Evolutionary conservation across 2,113 vertebrate genomes (phyloP).

Genomic region (Solenodon paradoxus): DNA sequence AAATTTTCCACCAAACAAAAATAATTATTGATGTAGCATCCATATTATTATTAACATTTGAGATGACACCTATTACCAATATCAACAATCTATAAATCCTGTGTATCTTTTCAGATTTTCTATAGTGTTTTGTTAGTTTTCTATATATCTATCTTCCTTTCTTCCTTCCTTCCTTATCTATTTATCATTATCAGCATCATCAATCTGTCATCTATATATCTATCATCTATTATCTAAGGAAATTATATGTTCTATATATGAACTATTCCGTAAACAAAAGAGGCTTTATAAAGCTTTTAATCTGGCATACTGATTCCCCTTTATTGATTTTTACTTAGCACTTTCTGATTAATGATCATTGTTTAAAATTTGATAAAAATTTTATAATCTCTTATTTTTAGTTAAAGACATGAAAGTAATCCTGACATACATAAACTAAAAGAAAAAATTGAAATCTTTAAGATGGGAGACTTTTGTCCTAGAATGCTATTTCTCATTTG

Average conservation of each 20-base stretch:
- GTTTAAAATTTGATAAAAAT: neutral
- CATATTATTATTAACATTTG: neutral
- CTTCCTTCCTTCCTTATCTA: too few relatives aligned
- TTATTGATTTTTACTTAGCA: neutral
- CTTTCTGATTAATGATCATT: neutral
- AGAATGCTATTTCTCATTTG: neutral
- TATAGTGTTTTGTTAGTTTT: neutral
- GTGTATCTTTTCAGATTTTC: neutral
- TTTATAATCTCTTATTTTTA: neutral
- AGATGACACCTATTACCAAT: neutral
- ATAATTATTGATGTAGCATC: neutral
- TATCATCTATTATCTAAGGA: too few relatives aligned
- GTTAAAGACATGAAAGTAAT: neutral
- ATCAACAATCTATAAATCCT: neutral
- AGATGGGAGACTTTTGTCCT: neutral
- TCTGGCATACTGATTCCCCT: neutral
- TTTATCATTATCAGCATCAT: too few relatives aligned
- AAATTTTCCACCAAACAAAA: neutral
- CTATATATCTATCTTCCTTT: neutral
- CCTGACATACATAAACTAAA: neutral
- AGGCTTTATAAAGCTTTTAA: neutral
- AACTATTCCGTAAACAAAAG: too few relatives aligned
- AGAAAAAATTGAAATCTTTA: neutral
- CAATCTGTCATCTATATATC: too few relatives aligned
- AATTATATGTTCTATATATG: too few relatives aligned